phyloP scores from a whole-genome alignment of 2,888 invertebrate species.

The Maniola hyperantus region DNA sequence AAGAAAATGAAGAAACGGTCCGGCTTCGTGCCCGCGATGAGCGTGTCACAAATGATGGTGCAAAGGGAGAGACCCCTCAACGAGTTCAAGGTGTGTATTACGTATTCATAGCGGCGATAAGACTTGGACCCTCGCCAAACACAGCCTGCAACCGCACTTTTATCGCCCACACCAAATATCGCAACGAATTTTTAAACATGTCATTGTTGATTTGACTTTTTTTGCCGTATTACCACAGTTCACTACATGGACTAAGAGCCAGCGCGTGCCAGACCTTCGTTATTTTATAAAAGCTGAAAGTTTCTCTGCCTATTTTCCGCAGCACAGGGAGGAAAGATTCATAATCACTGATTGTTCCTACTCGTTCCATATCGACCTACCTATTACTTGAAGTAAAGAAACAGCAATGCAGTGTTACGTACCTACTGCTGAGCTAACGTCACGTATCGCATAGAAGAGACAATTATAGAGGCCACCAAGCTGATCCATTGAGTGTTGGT shows the following conservation, averaged over 20 bases:
- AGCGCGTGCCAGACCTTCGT: too few species aligned
- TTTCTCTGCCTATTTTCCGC: too few species aligned
- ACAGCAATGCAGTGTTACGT: too few species aligned
- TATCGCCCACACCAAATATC: slow-evolving; percentile 44
- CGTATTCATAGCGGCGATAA: slow-evolving; percentile 62
- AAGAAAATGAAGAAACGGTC: slow-evolving; percentile 86
- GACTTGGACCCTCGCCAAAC: slow-evolving; percentile 61
- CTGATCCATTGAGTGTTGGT: too few species aligned
- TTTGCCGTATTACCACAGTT: background rate
- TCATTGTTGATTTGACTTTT: background rate
- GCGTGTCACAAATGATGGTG: slow-evolving; percentile 85
- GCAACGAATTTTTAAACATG: slow-evolving; percentile 29
- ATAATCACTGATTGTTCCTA: too few species aligned
- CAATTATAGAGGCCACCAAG: background rate
- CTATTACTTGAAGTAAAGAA: too few species aligned
- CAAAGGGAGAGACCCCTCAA: slow-evolving; percentile 84
- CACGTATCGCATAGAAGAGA: too few species aligned
- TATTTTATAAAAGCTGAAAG: too few species aligned
- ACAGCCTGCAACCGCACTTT: slow-evolving; percentile 48
- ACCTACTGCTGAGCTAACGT: too few species aligned
- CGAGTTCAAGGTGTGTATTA: slow-evolving; percentile 72
- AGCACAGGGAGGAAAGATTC: too few species aligned
- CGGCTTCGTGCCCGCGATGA: slow-evolving; percentile 83
- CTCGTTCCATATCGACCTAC: too few species aligned
- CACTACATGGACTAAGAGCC: too few species aligned